Evolutionary conservation across 2,888 invertebrate genomes (phyloP).

Genomic region (Hydrotaea diabolus): DNA sequence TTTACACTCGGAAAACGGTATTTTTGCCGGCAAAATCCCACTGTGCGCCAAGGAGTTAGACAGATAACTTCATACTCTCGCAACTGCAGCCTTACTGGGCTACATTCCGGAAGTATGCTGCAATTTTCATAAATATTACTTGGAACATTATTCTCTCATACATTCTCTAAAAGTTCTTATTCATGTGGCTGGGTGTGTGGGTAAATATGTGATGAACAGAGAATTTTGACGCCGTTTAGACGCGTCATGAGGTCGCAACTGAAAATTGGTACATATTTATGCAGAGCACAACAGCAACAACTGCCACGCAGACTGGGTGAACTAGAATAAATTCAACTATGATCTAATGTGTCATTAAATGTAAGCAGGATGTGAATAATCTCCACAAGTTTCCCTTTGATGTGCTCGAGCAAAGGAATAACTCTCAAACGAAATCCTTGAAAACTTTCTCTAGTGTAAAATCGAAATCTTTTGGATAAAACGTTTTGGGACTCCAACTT

Average conservation of each 20-base stretch:
- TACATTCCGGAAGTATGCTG: constrained; percentile 44
- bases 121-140: constrained; percentile 42
- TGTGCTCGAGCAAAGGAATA: not conserved
- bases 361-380: constrained; percentile 5
- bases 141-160: constrained; percentile 36
- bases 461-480: constrained; percentile 11
- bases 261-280: constrained; percentile 32
- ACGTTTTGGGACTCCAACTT: constrained; percentile 38
- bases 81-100: not conserved
- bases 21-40: too few relatives aligned
- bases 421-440: not conserved
- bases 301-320: not conserved
- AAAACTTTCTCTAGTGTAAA: constrained; percentile 7
- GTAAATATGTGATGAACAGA: not conserved
- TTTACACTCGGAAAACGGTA: too few relatives aligned
- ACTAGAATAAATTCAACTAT: constrained; percentile 4
- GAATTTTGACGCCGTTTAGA: constrained; percentile 60
- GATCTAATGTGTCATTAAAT: not conserved
- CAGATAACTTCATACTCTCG: constrained; percentile 7
- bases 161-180: constrained; percentile 39
- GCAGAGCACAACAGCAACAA: not conserved
- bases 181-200: not conserved
- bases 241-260: constrained; percentile 56
- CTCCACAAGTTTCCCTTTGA: not conserved
- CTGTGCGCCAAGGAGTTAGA: not conserved